Conservation (phyloP, 2,888 invertebrate species). For the Xestoiulus laeticollis region DNA sequence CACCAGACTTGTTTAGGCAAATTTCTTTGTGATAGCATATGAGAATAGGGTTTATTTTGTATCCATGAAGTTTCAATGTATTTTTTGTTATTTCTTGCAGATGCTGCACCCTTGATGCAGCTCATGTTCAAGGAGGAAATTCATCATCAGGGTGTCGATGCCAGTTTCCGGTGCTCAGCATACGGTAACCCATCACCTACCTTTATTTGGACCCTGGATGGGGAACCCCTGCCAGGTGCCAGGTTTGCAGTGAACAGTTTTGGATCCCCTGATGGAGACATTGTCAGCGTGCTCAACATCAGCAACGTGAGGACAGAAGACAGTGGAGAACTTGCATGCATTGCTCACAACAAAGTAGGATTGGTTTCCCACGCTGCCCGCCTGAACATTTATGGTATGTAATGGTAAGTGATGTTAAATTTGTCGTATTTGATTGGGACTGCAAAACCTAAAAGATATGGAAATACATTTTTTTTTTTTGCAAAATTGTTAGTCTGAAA, state of each 20-base stretch:
- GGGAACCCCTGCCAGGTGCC: conserved; percentile 76
- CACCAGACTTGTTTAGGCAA: no score
- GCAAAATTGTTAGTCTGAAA: neutral
- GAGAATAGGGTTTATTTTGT: no score
- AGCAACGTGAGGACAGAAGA: conserved; percentile 51
- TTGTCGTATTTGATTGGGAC: conserved; percentile 43
- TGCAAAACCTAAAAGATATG: neutral
- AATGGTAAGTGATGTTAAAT: conserved; percentile 52
- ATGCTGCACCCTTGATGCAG: conserved; percentile 86
- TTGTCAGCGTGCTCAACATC: conserved; percentile 50
- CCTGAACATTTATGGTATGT: conserved; percentile 54
- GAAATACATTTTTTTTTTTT: neutral
- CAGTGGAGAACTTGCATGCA: conserved; percentile 52
- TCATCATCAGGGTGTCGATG: conserved; percentile 57
- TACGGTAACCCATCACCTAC: conserved; percentile 59
- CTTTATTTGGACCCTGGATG: conserved; percentile 60
- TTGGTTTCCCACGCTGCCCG: conserved; percentile 46
- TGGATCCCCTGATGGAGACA: conserved; percentile 41
- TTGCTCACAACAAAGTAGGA: conserved; percentile 49
- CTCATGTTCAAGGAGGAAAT: conserved; percentile 57
- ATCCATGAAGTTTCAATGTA: neutral
- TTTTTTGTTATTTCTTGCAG: conserved; percentile 65
- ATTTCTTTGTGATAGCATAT: no score
- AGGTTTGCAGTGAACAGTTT: neutral
- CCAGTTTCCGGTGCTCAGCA: conserved; percentile 58